phyloP scores from a whole-genome alignment of 2,888 invertebrate species.

The Drosophila tanythrix region DNA sequence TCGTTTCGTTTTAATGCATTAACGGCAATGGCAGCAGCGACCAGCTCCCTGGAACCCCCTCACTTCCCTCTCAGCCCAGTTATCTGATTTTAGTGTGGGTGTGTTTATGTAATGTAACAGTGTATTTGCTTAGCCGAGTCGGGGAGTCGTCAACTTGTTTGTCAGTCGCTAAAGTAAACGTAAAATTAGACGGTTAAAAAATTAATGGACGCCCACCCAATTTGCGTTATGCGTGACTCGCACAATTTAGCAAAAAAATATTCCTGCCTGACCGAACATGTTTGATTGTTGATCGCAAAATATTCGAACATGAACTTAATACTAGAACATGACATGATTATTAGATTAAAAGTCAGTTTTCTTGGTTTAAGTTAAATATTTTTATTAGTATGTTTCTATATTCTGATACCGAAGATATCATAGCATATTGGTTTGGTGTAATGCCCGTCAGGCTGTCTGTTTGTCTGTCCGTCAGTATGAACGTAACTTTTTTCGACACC shows the following conservation, averaged over 20 bases:
- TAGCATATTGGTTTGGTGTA: too few relatives aligned
- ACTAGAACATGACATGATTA: not conserved
- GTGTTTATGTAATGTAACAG: constrained; percentile 31
- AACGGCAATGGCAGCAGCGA: constrained; percentile 40
- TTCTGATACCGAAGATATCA: too few relatives aligned
- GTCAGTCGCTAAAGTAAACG: constrained; percentile 38
- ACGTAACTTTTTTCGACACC: too few relatives aligned
- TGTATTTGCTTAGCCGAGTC: constrained; percentile 36
- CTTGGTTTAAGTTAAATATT: not conserved
- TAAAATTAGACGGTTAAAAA: constrained; percentile 48
- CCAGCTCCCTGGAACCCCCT: not conserved
- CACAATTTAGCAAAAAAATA: constrained; percentile 38
- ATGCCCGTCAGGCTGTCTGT: too few relatives aligned
- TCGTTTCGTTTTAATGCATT: constrained; percentile 56
- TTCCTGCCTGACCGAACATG: not conserved
- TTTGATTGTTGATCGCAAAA: not conserved
- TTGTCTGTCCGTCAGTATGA: too few relatives aligned
- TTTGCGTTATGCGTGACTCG: constrained; percentile 51
- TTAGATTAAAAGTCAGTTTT: not conserved
- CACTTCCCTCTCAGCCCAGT: not conserved
- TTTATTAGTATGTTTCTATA: too few relatives aligned
- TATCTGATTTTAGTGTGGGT: constrained; percentile 37
- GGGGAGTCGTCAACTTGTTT: constrained; percentile 59
- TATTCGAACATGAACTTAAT: not conserved
- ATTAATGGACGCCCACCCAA: constrained; percentile 48